phyloP scores from a whole-genome alignment of 2,888 invertebrate genomes.

The Tinea semifulvella region DNA sequence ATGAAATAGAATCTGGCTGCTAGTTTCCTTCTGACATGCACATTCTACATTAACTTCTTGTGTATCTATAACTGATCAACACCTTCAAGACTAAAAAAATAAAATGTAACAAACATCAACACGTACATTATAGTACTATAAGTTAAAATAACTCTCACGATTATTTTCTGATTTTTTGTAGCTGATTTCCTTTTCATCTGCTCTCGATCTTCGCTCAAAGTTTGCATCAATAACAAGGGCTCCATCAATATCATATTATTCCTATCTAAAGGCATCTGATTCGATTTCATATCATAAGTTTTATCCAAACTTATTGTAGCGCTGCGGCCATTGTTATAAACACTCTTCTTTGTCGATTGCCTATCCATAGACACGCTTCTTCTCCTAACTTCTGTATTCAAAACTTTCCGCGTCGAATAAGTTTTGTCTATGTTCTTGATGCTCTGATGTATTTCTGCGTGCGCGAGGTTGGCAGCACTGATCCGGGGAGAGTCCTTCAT shows the following conservation, averaged over 20 bases:
- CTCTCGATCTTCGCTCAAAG: slow-evolving; percentile 32
- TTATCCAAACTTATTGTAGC: slow-evolving; percentile 17
- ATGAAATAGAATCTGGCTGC: too few relatives aligned
- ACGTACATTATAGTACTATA: slow-evolving; percentile 54
- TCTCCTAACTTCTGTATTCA: slow-evolving; percentile 18
- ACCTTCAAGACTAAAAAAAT: slow-evolving; percentile 53
- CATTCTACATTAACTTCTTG: too few relatives aligned
- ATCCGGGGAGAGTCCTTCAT: slow-evolving; percentile 22
- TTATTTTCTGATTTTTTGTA: slow-evolving; percentile 22
- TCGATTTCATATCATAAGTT: slow-evolving; percentile 36
- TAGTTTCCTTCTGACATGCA: too few relatives aligned
- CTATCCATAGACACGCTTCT: slow-evolving; percentile 15
- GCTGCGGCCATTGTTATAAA: slow-evolving; percentile 5
- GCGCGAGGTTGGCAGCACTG: slow-evolving; percentile 22
- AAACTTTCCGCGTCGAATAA: slow-evolving; percentile 18
- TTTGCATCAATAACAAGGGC: slow-evolving; percentile 57
- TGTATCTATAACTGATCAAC: too few relatives aligned
- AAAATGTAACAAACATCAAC: slow-evolving; percentile 47
- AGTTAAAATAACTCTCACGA: slow-evolving; percentile 62
- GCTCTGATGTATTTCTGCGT: slow-evolving; percentile 22
- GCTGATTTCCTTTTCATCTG: slow-evolving; percentile 24
- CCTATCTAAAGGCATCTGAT: slow-evolving; percentile 26
- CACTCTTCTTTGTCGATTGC: slow-evolving; percentile 15
- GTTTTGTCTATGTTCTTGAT: slow-evolving; percentile 24
- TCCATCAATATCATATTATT: slow-evolving; percentile 51